Evolutionary conservation across 1,140 invertebrate species (phyloP), one percentile per base, ranked within the genome.

Genomic region (Bombus consobrinus): DNA sequence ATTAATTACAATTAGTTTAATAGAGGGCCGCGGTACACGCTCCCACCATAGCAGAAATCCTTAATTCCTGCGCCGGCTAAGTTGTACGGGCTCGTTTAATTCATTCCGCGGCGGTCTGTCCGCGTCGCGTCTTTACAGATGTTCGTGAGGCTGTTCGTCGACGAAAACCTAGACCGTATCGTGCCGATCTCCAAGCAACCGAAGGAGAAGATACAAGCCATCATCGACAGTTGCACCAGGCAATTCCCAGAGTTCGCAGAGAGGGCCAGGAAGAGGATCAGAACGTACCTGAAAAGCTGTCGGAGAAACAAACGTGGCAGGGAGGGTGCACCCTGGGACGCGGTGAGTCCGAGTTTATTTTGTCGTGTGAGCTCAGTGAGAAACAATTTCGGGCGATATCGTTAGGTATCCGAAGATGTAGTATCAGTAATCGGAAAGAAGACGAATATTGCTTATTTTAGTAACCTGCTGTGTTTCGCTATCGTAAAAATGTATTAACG

Each of bases 211-310:
- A 98, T 99, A 87, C 98, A 99, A 94, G 98, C 98, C 18, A 99
- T 99, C 93, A 98, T 99, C 90, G 98, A 99, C 93, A 99, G 98
- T 10, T 99, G 99, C 95, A 98, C 98, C 83, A 96, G 98, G 90
- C 99, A 99, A 95, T 99, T 99, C 94, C 99, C 99, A 68, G 98
- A 99, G 96, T 99, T 99, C 94, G 98, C 98, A 64, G 98, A 99
- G 94, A 96, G 99, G 81, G 98, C 98, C 71, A 96, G 98, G 87
- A 99, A 99, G 96, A 96, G 99, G 77, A 99, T 99, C 93, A 96
- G 98, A 91, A 99, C 99, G 73, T 99, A 99, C 95, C 96, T 99
- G 87, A 99, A 99, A 95, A 99, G 98, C 69, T 99, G 98, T 95
- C 96, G 99, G 73, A 96, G 99, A 91, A 99, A 99, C 95, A 98